Evolutionary conservation across 2,113 vertebrate genomes (phyloP).

Genomic region (Tragulus kanchil): DNA sequence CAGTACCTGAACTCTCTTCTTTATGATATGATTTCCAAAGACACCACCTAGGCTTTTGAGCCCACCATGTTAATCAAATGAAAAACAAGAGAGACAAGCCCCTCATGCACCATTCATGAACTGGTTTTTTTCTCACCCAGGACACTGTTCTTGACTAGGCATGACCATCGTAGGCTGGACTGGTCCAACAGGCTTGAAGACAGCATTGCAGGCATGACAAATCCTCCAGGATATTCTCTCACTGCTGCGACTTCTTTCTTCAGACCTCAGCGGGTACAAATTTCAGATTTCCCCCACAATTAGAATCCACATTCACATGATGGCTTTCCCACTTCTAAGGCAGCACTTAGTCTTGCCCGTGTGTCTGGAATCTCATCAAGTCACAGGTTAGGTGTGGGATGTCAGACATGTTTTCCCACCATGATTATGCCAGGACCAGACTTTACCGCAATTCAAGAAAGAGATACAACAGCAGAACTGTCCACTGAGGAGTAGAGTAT

Average conservation of each 20-base stretch:
- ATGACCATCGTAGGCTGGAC: neutral
- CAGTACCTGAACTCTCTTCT: neutral
- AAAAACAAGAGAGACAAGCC: neutral
- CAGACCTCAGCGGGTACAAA: neutral
- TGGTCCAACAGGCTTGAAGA: neutral
- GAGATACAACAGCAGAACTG: neutral
- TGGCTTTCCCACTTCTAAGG: neutral
- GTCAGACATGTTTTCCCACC: neutral
- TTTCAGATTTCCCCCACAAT: neutral
- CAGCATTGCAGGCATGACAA: neutral
- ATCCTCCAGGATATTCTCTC: neutral
- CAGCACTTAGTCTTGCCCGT: neutral
- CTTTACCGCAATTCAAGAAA: neutral
- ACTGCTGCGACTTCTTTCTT: neutral
- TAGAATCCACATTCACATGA: neutral
- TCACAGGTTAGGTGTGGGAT: neutral
- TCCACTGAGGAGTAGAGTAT: neutral
- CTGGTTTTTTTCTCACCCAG: neutral
- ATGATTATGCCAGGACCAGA: neutral
- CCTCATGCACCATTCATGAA: too few relatives aligned
- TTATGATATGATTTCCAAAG: neutral
- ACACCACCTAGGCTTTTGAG: neutral
- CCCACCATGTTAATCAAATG: neutral
- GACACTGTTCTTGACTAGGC: fast-evolving
- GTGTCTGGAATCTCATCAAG: neutral